Evolutionary conservation across 2,797 vertebrate species (phyloP), one percentile per base, ranked within the genome.

Genomic region (Poeciliopsis gracilis): DNA sequence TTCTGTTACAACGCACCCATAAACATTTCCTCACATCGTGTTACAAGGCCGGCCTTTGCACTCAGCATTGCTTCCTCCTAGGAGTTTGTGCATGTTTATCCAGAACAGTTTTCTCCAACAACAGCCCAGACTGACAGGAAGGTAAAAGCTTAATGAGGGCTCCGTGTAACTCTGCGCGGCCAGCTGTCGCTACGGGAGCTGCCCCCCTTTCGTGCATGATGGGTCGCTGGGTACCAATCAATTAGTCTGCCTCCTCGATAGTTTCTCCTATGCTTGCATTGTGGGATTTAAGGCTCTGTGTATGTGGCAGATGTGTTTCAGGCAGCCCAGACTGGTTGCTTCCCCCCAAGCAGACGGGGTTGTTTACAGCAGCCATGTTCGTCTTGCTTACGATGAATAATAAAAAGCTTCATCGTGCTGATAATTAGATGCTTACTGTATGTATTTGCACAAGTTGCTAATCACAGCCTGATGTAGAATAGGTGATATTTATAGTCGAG

Each of bases 21-120:
- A 84, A 80, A 72, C 83, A 86, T 76, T 75, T 88, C 84, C 87
- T 93, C 94, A 87, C 75, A 76, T 88, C 83, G 85, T 93, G 94
- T 96, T 95, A 90, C 95, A 88, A 94, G 89, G 94, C 92, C 95
- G 95, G 93, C 84, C 78, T 77, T 86, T 84, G 82, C 86, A 86
- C 90, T 88, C 45, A 87, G 92, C 85, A 86, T 84, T 83, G 78
- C 59, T 78, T 79, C 81, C 49, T 80, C 67, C 13, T 69, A 81
- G 77, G 46, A 57, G 45, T 49, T 73, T 51, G 63, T 69, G 61
- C 46, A 53, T 77, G 80, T 83, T 79, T 77, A 47, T 59, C 80
- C 79, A 75, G 61, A 78, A 72, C 78, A 51, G n/a, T 69, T 83
- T 84, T 82, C 72, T 77, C 72, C 72, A 10, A 75, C 75, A 57